Evolutionary conservation across 2,888 invertebrate genomes (phyloP).

Genomic region (Heliconius sara): DNA sequence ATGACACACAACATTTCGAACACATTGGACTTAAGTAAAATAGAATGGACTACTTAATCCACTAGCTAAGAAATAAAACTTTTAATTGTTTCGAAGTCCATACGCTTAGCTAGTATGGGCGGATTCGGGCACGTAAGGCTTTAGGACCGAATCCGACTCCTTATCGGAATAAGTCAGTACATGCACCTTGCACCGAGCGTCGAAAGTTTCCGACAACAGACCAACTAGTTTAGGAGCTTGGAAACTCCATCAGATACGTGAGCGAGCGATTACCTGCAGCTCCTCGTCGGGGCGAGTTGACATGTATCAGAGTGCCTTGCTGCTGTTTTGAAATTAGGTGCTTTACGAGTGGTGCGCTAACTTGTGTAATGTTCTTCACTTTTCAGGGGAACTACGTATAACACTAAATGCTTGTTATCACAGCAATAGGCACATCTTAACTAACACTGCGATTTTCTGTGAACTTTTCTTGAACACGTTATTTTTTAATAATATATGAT

Average conservation of each 20-base stretch:
- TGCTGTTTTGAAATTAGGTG: slow-evolving; percentile 43
- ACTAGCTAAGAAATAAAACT: slow-evolving; percentile 16
- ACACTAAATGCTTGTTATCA: slow-evolving; percentile 1
- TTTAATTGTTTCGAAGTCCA: slow-evolving; percentile 32
- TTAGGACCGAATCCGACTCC: slow-evolving; percentile 71
- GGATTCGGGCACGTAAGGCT: slow-evolving; percentile 65
- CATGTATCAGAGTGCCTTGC: slow-evolving; percentile 48
- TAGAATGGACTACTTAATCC: neutral
- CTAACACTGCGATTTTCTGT: neutral
- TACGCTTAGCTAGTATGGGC: slow-evolving; percentile 22
- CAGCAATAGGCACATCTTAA: neutral
- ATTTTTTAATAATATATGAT: neutral
- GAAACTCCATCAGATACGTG: slow-evolving; percentile 82
- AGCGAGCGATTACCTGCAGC: slow-evolving; percentile 73
- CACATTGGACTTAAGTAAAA: neutral
- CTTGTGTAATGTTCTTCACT: slow-evolving; percentile 36
- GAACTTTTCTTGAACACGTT: neutral
- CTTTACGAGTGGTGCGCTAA: slow-evolving; percentile 37
- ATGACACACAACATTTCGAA: neutral
- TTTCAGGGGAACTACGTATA: slow-evolving; percentile 9
- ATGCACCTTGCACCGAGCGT: slow-evolving; percentile 69
- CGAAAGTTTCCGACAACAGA: slow-evolving; percentile 76
- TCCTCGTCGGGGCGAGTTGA: slow-evolving; percentile 51
- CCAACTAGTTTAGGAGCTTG: slow-evolving; percentile 81
- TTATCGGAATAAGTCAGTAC: slow-evolving; percentile 74